phyloP scores from a whole-genome alignment of 2,113 vertebrate species.

The Pachyramphus minor region DNA sequence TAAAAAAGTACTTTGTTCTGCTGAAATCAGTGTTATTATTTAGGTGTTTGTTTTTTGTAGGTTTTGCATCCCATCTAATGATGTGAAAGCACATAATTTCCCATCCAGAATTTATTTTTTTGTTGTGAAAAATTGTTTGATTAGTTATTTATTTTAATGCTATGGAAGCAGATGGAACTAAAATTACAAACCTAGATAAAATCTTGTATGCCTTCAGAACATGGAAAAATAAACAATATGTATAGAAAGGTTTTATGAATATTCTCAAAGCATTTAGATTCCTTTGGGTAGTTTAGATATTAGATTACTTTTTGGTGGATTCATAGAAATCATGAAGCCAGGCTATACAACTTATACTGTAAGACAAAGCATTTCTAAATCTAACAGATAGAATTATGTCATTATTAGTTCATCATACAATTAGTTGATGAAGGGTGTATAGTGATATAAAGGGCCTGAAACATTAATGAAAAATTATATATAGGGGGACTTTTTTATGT shows the following conservation, averaged over 20 bases:
- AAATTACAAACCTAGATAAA: neutral
- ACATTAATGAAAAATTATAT: neutral
- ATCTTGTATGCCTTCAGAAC: neutral
- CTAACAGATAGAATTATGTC: neutral
- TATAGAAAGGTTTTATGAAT: neutral
- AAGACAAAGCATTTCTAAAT: neutral
- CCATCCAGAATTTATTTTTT: neutral
- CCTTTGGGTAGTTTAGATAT: neutral
- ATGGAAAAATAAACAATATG: neutral
- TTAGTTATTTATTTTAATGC: neutral
- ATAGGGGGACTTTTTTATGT: neutral
- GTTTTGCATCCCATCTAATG: neutral
- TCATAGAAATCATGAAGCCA: neutral
- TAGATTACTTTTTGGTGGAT: neutral
- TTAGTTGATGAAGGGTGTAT: neutral
- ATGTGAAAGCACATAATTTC: neutral
- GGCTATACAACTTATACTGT: neutral
- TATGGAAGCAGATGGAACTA: neutral
- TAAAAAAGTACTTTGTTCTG: neutral
- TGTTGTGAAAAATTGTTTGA: neutral
- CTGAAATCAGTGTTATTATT: neutral
- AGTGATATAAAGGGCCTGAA: neutral
- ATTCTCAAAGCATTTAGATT: neutral
- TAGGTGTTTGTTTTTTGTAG: neutral
- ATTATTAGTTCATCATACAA: neutral